Base-by-base conservation (phyloP, 2,888 invertebrate species). In the Zygaena filipendulae region DNA sequence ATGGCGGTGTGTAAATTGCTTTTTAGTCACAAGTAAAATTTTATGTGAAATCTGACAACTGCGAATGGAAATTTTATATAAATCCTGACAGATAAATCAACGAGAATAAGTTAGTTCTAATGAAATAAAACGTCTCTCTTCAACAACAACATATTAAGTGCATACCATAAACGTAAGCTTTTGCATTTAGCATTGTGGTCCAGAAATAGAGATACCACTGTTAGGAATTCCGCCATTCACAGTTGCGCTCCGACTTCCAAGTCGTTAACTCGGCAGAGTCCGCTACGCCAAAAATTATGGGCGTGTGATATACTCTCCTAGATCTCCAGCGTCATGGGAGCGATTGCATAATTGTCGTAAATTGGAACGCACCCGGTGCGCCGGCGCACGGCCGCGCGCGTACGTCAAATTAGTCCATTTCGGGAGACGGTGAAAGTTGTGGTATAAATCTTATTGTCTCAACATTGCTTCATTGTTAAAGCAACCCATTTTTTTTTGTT, bases 381-480 rank as follows among this genome's bases (percentile, higher is more conserved):
- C 23, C 21, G 27, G 10, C 21, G 9, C 7, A 11, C 26, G 13
- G 25, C n/a, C n/a, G n/a, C 38, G 33, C 35, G 32, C 43, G 40
- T n/a, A 42, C 47, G 61, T 66, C 66, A 63, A 67, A 68, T 66
- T 59, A 64, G 59, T 59, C 61, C 59, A 53, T 63, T 67, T 60
- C 49, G 47, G 60, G 61, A 53, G 47, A 53, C 47, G 48, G 61
- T 57, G 67, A 71, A 69, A 72, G 68, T 70, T 53, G 56, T 45
- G 39, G 49, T 56, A 69, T 70, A 68, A 63, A 67, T 70, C 64
- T 59, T 46, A 50, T 39, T 42, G 49, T 56, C 58, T 58, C 33
- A 33, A 16, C 26, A 30, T 42, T 40, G 45, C 62, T 57, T 58
- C 56, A 59, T 59, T 55, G 54, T 35, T 43, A 38, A 16, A 16